These are phyloP conservation scores for Nasua narica DNA, from an alignment of 2,797 vertebrate species.

Conservation along the genomic window DNA sequence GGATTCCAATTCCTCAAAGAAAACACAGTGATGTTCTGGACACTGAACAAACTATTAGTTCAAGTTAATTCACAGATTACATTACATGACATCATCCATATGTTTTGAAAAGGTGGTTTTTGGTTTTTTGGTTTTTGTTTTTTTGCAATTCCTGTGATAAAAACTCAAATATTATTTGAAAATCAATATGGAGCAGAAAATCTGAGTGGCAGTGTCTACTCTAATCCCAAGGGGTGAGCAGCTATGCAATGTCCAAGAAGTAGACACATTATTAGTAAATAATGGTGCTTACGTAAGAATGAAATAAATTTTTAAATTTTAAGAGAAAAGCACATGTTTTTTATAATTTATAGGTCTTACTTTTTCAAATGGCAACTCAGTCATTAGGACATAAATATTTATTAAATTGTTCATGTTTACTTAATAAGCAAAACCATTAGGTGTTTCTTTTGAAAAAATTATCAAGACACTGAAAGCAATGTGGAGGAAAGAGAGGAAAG, in stretches of 20 bases:
- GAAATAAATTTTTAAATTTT: background rate
- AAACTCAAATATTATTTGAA: background rate
- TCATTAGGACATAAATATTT: background rate
- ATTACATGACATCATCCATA: background rate
- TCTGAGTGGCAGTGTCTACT: background rate
- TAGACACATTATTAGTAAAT: background rate
- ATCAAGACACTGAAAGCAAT: background rate
- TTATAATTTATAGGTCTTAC: background rate
- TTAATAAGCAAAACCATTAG: background rate
- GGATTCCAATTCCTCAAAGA: background rate
- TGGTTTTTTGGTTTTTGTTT: background rate
- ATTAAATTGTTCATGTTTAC: background rate
- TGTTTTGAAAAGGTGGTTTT: background rate
- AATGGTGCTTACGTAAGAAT: background rate
- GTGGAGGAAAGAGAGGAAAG: too few relatives aligned
- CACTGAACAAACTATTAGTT: background rate
- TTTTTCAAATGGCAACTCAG: background rate
- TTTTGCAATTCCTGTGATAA: background rate
- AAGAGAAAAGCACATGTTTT: background rate
- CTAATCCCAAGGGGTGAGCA: background rate
- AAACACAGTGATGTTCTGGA: background rate
- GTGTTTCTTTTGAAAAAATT: background rate
- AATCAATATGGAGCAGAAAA: background rate
- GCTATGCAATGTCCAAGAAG: background rate
- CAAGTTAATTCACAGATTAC: slow-evolving; percentile 1